A percentile compares a stretch with the other conserved stretches of the same genome.
These are phyloP conservation scores for Sebastes itinus DNA, from an alignment of 2,797 vertebrate genomes.

Conservation along the genomic window DNA sequence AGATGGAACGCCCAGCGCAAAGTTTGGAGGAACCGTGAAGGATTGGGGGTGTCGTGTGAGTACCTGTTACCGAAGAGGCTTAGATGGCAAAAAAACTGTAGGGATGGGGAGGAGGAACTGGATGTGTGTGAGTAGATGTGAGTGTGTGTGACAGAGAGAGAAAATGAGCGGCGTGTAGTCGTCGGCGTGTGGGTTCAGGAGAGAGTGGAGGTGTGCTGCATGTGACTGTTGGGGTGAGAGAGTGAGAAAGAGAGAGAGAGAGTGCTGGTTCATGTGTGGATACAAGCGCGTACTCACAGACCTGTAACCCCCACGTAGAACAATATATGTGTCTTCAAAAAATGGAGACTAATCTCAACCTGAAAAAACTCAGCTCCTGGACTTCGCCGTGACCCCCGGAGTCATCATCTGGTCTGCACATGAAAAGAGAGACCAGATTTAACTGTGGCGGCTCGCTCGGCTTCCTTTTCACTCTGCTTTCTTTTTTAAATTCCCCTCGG, in stretches of 20 bases:
- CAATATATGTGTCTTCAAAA: slow-evolving; percentile 28
- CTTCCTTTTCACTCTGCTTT: slow-evolving; percentile 35
- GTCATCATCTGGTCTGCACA: slow-evolving; percentile 38
- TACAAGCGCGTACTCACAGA: slow-evolving; percentile 20
- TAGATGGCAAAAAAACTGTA: slow-evolving; percentile 6
- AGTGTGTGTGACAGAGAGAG: neutral
- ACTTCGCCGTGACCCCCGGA: slow-evolving; percentile 37
- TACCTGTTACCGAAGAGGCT: slow-evolving; percentile 35
- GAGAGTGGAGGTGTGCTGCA: slow-evolving; percentile 71
- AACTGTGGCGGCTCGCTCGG: slow-evolving; percentile 17
- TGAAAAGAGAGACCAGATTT: slow-evolving; percentile 38
- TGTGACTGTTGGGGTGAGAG: slow-evolving; percentile 49
- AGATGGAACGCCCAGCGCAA: slow-evolving; percentile 39
- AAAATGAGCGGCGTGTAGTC: slow-evolving; percentile 25
- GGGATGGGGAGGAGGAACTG: slow-evolving; percentile 17
- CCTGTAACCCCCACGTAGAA: slow-evolving; percentile 34
- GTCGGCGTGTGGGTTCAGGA: slow-evolving; percentile 61
- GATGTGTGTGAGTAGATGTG: slow-evolving; percentile 9
- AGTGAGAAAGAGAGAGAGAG: slow-evolving; percentile 3
- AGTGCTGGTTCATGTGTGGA: slow-evolving; percentile 35
- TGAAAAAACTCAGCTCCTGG: slow-evolving; percentile 7
- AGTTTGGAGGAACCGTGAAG: slow-evolving; percentile 64
- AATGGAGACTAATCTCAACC: slow-evolving; percentile 47
- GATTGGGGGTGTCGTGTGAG: slow-evolving; percentile 53
- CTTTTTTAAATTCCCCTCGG: slow-evolving; percentile 26